A percentile compares a stretch with the other conserved stretches of the same genome.
phyloP scores from a whole-genome alignment of 2,113 vertebrate species.

The Cyprinodon tularosa region DNA sequence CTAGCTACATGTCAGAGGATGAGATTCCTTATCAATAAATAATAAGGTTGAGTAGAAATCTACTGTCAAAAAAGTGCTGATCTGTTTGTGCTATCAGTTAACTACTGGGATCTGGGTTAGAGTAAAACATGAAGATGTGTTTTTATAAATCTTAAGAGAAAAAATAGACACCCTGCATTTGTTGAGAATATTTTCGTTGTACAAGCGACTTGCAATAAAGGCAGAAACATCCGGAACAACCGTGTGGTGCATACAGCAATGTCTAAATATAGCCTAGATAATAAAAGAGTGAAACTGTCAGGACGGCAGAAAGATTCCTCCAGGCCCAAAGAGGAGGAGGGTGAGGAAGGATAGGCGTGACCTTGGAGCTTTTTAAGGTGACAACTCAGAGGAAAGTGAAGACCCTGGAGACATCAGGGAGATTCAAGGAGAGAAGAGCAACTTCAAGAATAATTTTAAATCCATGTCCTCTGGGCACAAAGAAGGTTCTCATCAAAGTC shows the following conservation, averaged over 20 bases:
- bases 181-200: not conserved
- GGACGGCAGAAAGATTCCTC: conserved; percentile 32
- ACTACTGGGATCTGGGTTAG: conserved; percentile 4
- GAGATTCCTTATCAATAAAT: conserved; percentile 17
- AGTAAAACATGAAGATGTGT: not conserved
- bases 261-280: conserved; percentile 36
- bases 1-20: not conserved
- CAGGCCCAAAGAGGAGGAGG: conserved; percentile 13
- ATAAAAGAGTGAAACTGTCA: conserved; percentile 30
- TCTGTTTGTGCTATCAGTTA: not conserved
- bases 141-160: not conserved
- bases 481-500: conserved; percentile 18
- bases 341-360: conserved; percentile 9
- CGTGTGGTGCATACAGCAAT: not conserved
- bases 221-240: conserved; percentile 1
- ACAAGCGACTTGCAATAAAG: not conserved
- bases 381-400: conserved; percentile 15
- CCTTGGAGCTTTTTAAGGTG: conserved; percentile 14
- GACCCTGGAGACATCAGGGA: conserved; percentile 17
- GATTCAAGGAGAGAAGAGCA: conserved; percentile 35
- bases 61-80: conserved; percentile 3
- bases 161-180: not conserved
- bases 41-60: not conserved
- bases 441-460: not conserved
- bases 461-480: conserved; percentile 31